A percentile compares a stretch with the other conserved stretches of the same genome.
Evolutionary conservation across 2,113 vertebrate species (phyloP).

Genomic region (Anhinga rufa): DNA sequence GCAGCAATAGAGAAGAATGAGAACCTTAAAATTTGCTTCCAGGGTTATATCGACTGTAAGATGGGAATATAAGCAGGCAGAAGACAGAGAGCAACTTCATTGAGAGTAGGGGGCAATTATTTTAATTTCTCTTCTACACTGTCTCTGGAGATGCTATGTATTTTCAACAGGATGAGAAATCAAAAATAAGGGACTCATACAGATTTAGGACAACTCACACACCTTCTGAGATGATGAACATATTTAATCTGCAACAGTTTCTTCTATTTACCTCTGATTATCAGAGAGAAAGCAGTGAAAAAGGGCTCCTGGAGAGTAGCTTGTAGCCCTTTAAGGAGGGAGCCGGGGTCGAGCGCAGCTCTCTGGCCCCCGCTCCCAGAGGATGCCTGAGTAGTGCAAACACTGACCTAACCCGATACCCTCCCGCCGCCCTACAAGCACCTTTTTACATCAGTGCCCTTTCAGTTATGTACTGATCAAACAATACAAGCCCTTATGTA

Average conservation of each 20-base stretch:
- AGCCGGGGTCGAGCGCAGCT: background rate
- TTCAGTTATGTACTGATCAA: slow-evolving; percentile 56
- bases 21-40: background rate
- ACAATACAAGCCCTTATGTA: slow-evolving; percentile 64
- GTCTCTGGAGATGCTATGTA: fast-evolving
- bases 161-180: background rate
- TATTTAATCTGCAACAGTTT: background rate
- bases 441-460: slow-evolving; percentile 51
- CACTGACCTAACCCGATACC: slow-evolving; percentile 31
- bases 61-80: background rate
- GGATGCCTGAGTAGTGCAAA: slow-evolving; percentile 12
- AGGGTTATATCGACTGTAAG: background rate
- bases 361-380: background rate
- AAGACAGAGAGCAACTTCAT: background rate
- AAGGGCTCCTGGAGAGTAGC: background rate
- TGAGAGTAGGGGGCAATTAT: background rate
- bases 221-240: background rate
- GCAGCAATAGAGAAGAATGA: background rate
- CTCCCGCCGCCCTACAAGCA: slow-evolving; percentile 39
- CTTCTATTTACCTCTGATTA: background rate
- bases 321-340: background rate
- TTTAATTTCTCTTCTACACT: background rate
- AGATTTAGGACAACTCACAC: background rate
- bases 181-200: background rate
- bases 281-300: background rate